Evolutionary conservation across 2,113 vertebrate species (phyloP), one percentile per base, ranked within the genome.

Genomic region (Rhipidura dahli): DNA sequence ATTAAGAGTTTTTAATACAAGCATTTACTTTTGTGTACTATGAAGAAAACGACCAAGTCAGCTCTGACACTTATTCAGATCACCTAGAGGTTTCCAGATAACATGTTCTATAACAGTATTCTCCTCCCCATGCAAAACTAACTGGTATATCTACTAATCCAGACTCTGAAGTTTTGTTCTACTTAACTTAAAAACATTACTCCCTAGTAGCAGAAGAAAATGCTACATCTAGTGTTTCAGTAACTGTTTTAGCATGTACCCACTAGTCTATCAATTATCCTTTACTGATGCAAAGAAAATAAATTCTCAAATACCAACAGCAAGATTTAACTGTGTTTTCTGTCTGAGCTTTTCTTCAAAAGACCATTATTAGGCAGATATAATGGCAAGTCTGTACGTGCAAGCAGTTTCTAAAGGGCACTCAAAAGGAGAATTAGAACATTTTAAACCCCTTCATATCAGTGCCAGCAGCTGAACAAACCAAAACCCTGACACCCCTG

Each of bases 391-490:
- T 45, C 80, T 68, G 15, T 9, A 89, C 49, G 0, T 18, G 88
- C 57, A 81, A 86, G 50, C 2, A 2, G 60, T 57, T 87, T 68
- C 65, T 94, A 71, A 87, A 95, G 13, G 64, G 56, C 56, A 94
- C 68, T 87, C 64, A 88, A 89, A 86, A 75, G 64, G 51, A 87
- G 73, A 87, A 87, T 77, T 9, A 40, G 59, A 86, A 92, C 69
- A 77, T 57, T 88, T 90, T 82, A 87, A 93, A 87, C 40, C 28
- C 64, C 68, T 90, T 75, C 16, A 0, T 26, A 68, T 59, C 53
- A 60, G 28, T 26, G 64, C 72, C 80, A 92, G 51, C 63, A 96
- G 87, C 71, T 90, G 78, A 89, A 93, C 59, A 95, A 83, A 84
- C 11, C 45, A 77, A 31, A 83, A 50, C 27, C 20, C 9, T 61